These are phyloP conservation scores for Carettochelys insculpta DNA, from an alignment of 2,113 vertebrate species.

Conservation along the genomic window DNA sequence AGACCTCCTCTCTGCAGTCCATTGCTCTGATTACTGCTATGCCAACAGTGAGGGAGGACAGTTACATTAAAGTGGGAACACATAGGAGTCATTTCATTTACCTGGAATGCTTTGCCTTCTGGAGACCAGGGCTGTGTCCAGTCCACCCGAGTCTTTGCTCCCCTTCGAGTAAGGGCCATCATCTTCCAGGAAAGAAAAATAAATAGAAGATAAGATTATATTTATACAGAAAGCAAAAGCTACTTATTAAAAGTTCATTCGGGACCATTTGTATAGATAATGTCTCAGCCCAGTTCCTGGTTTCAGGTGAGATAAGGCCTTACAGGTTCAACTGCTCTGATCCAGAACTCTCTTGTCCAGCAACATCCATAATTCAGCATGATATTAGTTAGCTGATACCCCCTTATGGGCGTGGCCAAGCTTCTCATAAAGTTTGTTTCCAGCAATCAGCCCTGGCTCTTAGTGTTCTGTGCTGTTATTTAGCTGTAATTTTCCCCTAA, in stretches of 20 bases:
- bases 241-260: background rate
- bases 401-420: too few species aligned
- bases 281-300: background rate
- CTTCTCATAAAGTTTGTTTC: too few species aligned
- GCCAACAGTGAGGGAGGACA: background rate
- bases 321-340: too few species aligned
- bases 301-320: background rate
- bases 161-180: constrained; percentile 94
- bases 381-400: too few species aligned
- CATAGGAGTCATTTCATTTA: constrained; percentile 53
- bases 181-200: constrained; percentile 77
- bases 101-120: constrained; percentile 94
- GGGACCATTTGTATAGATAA: background rate
- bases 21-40: background rate
- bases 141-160: constrained; percentile 82
- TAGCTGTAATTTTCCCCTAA: too few species aligned
- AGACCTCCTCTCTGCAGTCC: background rate
- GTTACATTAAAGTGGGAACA: background rate
- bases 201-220: constrained; percentile 37
- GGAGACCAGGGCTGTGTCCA: constrained; percentile 82
- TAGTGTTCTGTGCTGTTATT: too few species aligned
- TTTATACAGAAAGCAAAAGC: constrained; percentile 11
- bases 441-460: too few species aligned
- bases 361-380: too few species aligned
- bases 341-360: too few species aligned